Conservation (phyloP, 2,113 vertebrate genomes). For the Anseranas semipalmata region DNA sequence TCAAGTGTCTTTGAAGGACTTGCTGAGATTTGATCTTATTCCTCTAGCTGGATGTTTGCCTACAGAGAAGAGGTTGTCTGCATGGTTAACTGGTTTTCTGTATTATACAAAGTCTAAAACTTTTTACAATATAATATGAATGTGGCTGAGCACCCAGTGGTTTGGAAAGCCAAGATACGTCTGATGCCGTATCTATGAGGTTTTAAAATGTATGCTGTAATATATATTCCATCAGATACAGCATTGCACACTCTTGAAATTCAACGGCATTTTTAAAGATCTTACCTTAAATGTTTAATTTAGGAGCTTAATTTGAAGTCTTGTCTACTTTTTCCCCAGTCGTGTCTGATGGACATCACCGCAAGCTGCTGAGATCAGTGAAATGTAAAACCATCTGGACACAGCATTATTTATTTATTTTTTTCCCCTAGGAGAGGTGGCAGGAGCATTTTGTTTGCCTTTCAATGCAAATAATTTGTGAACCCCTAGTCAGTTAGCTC, state of each 20-base stretch:
- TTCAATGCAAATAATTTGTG: background rate
- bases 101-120: background rate
- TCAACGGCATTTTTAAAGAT: background rate
- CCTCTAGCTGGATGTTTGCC: background rate
- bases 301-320: background rate
- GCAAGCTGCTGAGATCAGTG: background rate
- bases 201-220: background rate
- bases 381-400: background rate
- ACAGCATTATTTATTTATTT: background rate
- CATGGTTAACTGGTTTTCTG: background rate
- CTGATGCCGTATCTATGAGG: background rate
- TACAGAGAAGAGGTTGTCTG: background rate
- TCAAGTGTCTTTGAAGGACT: background rate
- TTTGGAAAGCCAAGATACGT: background rate
- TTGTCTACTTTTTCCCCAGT: background rate
- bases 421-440: background rate
- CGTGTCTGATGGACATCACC: background rate
- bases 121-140: background rate
- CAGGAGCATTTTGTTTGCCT: background rate
- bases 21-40: background rate
- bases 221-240: background rate
- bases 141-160: too few relatives aligned
- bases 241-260: background rate
- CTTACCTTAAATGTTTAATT: background rate
- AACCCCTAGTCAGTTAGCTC: background rate